Percentiles rank a stretch among this genome's conserved stretches.
Conservation (phyloP, 2,888 invertebrate genomes). For the Stegana nigrithorax region DNA sequence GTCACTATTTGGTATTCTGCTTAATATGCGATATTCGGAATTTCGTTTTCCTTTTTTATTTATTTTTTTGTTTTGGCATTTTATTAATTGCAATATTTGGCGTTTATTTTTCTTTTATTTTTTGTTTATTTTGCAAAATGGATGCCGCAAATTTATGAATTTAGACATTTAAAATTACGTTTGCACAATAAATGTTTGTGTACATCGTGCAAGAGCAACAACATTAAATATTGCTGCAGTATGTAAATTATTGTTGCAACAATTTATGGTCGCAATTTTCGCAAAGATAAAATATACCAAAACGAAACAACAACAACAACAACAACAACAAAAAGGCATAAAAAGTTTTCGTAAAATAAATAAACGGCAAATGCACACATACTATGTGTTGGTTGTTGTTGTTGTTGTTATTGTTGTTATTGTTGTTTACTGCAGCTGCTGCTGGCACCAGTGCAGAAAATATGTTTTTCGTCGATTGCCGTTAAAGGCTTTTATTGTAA, state of each 20-base stretch:
- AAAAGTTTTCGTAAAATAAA: constrained; percentile 29
- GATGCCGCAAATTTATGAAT: not conserved
- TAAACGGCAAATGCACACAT: constrained; percentile 39
- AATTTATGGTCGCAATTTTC: constrained; percentile 58
- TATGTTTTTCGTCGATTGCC: no score
- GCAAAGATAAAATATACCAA: constrained; percentile 42
- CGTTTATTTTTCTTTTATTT: constrained; percentile 51
- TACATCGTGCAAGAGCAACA: no score
- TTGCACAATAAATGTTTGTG: no score
- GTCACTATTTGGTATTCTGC: no score
- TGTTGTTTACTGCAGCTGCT: constrained; percentile 41
- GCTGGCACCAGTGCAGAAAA: no score
- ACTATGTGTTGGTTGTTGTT: constrained; percentile 39
- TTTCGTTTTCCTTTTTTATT: not conserved
- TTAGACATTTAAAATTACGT: no score
- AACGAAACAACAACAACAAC: constrained; percentile 16
- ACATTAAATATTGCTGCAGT: constrained; percentile 40
- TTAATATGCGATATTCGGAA: no score
- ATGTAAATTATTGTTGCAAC: constrained; percentile 58
- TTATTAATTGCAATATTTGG: constrained; percentile 46
- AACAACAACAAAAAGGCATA: constrained; percentile 19
- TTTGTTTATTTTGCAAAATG: no score
- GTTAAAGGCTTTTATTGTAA: constrained; percentile 39
- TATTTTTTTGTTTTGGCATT: constrained; percentile 13
- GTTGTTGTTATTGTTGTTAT: not conserved